A percentile compares a stretch with the other conserved stretches of the same genome.
These are phyloP conservation scores for Cancer borealis DNA, from an alignment of 2,888 invertebrate genomes.

Conservation along the genomic window DNA sequence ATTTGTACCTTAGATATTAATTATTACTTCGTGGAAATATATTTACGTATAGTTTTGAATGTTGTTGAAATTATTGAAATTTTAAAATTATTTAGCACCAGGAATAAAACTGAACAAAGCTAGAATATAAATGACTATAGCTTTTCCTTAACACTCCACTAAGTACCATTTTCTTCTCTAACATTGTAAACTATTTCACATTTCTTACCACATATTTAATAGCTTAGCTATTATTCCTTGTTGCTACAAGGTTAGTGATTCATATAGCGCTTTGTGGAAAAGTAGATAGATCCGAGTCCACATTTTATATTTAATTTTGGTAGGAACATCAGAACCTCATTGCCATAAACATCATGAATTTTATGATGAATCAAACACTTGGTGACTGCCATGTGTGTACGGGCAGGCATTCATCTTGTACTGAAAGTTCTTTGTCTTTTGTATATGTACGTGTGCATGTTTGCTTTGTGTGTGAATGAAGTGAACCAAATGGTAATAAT, in stretches of 20 bases:
- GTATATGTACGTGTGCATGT: constrained; percentile 21
- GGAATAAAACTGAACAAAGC: neutral
- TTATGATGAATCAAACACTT: constrained; percentile 30
- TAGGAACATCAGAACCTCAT: constrained; percentile 41
- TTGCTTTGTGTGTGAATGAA: constrained; percentile 10
- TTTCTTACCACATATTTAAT: constrained; percentile 46
- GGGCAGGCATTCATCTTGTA: neutral
- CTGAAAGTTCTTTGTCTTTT: constrained; percentile 30
- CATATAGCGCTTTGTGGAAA: constrained; percentile 40
- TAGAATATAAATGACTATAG: neutral
- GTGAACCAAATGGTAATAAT: constrained; percentile 21
- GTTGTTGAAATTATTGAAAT: constrained; percentile 14
- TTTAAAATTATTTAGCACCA: constrained; percentile 6
- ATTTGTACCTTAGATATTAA: neutral
- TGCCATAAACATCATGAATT: neutral
- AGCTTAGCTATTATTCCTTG: constrained; percentile 61
- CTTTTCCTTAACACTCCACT: constrained; percentile 39
- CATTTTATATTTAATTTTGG: constrained; percentile 58
- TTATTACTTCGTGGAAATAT: neutral
- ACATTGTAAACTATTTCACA: constrained; percentile 6
- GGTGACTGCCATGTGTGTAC: neutral
- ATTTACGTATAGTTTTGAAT: neutral
- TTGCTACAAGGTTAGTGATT: constrained; percentile 65
- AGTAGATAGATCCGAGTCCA: constrained; percentile 12
- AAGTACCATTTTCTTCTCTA: constrained; percentile 24